Conservation (phyloP, 2,113 vertebrate genomes). For the Pygoscelis antarcticus region DNA sequence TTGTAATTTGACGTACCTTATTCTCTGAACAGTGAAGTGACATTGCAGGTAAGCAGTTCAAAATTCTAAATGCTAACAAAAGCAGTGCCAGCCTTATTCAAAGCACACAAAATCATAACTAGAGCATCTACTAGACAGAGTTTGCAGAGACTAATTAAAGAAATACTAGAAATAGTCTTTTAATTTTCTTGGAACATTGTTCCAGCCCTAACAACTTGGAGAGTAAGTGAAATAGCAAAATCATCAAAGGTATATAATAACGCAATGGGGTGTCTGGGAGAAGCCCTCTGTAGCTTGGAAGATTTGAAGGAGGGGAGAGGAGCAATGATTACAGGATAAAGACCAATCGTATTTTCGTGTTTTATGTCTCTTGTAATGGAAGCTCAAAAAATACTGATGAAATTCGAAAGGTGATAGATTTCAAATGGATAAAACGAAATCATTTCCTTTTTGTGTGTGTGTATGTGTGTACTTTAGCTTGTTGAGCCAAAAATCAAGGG, state of each 20-base stretch:
- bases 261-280: background rate
- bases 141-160: background rate
- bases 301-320: background rate
- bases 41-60: background rate
- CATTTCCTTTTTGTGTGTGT: background rate
- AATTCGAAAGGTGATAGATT: background rate
- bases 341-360: rapidly evolving
- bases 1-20: constrained; percentile 59
- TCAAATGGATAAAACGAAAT: background rate
- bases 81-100: background rate
- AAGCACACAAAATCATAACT: background rate
- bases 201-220: background rate
- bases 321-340: background rate
- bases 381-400: background rate
- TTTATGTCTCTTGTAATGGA: background rate
- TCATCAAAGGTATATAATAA: background rate
- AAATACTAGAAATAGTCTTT: background rate
- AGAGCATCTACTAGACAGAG: background rate
- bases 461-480: background rate
- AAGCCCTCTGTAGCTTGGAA: background rate
- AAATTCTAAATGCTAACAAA: background rate
- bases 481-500: background rate
- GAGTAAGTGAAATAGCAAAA: background rate
- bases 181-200: background rate
- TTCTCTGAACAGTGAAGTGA: constrained; percentile 56